Base-by-base conservation (phyloP, 64 coral and sea anemone genomes). In the Orbicella faveolata region DNA sequence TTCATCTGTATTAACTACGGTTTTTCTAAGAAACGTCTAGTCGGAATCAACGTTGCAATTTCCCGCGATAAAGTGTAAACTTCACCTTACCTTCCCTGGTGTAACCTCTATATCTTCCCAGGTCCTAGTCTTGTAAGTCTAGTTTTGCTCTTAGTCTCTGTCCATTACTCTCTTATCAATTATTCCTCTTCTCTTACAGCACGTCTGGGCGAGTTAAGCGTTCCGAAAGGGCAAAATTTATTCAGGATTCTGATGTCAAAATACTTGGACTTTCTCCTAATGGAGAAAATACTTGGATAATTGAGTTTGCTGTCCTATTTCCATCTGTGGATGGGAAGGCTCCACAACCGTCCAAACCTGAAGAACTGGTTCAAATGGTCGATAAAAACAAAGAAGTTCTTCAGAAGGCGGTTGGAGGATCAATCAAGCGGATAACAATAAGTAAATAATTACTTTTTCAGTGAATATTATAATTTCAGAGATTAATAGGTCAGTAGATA, bases 241-340 rank as follows among this genome's bases (percentile, higher is more conserved):
- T 78, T 52, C 6, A 52, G 20, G 19, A 18, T 39, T 52, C 76
- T 21, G 76, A 78, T 23, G 76, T 52, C 6, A 78, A 23, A 52
- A 52, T 78, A 23, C 34, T 78, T 21, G 76, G 4, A n/a, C 19
- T 39, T 36, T 78, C 76, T 20, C 20, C 36, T 23, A 18, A 13
- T 17, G 44, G 20, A 3, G 41, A 52, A 48, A 78, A 78, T 53
- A 48, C 18, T 78, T 78, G 12, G 36, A 52, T 21, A 41, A 15
- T 78, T 23, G 76, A 78, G 11, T 48, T 78, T 52, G 76, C 76
- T 52, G 76, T 78, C 11, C 52, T 78, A 39, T 78, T 78, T 52
- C 76, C 76, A 52, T 78, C 76, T 23, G 41, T n/a, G 36, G 76
- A 78, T 18, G 76, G 76, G 19, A 15, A 78, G 14, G 37, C 44